These are phyloP conservation scores for Rhabdomys pumilio DNA, from an alignment of 2,797 vertebrate genomes.

Conservation along the genomic window DNA sequence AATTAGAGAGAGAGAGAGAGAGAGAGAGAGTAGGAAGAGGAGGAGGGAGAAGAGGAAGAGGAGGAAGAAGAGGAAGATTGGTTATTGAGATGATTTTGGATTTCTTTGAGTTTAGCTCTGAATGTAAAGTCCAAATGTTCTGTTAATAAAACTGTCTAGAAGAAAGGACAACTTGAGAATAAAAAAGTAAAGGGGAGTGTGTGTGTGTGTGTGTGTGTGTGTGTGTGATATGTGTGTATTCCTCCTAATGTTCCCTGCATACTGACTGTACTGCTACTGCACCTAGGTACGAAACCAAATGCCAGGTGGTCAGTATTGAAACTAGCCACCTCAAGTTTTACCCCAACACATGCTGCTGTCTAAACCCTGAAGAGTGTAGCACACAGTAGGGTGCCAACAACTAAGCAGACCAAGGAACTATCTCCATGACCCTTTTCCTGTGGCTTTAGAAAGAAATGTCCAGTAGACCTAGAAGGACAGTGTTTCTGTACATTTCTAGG, in stretches of 20 bases:
- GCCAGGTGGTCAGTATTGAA: not conserved
- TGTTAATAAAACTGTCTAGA: conserved; percentile 12
- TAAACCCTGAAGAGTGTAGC: not conserved
- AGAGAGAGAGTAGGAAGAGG: not conserved
- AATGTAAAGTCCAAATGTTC: conserved; percentile 4
- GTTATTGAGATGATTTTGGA: not conserved
- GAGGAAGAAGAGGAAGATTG: not conserved
- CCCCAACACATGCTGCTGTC: rapidly evolving
- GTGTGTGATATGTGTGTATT: not conserved
- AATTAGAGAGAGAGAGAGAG: not conserved
- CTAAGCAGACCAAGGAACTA: not conserved
- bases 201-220: not conserved
- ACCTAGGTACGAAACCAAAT: not conserved
- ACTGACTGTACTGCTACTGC: not conserved
- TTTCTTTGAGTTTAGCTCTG: conserved; percentile 2
- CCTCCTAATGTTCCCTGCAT: not conserved
- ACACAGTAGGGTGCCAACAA: not conserved
- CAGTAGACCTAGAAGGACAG: not conserved
- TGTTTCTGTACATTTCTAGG: not conserved
- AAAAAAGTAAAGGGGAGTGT: conserved; percentile 25
- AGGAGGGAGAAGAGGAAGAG: not conserved
- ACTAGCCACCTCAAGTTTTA: not conserved
- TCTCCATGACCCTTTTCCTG: not conserved
- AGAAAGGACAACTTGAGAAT: conserved; percentile 43
- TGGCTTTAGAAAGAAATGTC: not conserved